phyloP scores from a whole-genome alignment of 2,797 vertebrate genomes.

The Sandelia bainsii region DNA sequence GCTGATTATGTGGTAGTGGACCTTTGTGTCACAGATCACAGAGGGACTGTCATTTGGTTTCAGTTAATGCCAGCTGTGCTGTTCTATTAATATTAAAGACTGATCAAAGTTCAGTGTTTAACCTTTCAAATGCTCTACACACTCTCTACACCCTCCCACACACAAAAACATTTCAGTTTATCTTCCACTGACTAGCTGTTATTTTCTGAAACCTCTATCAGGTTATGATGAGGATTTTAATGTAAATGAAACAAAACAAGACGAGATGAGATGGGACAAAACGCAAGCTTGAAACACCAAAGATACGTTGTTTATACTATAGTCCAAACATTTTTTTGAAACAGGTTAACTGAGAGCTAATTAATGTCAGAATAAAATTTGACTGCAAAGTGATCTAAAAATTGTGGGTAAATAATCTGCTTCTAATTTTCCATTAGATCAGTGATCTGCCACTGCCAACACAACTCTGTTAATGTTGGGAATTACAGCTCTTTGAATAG shows the following conservation, averaged over 20 bases:
- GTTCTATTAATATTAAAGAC: conserved; percentile 38
- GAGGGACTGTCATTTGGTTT: conserved; percentile 30
- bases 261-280: too few relatives aligned
- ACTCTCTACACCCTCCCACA: background rate
- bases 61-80: conserved; percentile 31
- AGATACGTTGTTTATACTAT: too few relatives aligned
- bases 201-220: too few relatives aligned
- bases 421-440: too few relatives aligned
- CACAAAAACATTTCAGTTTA: background rate
- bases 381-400: conserved; percentile 3
- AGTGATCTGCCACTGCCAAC: too few relatives aligned
- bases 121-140: conserved; percentile 1
- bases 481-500: too few relatives aligned
- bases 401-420: background rate
- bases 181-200: background rate
- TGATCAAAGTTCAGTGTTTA: conserved; percentile 9
- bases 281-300: too few relatives aligned
- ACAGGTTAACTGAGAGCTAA: conserved; percentile 14
- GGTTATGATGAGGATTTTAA: background rate
- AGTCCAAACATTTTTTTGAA: background rate
- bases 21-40: conserved; percentile 30
- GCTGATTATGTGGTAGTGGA: conserved; percentile 13
- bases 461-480: too few relatives aligned
- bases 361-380: conserved; percentile 15
- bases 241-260: too few relatives aligned